Base-by-base conservation (phyloP, 2,888 invertebrate species). In the Axea sp. region DNA sequence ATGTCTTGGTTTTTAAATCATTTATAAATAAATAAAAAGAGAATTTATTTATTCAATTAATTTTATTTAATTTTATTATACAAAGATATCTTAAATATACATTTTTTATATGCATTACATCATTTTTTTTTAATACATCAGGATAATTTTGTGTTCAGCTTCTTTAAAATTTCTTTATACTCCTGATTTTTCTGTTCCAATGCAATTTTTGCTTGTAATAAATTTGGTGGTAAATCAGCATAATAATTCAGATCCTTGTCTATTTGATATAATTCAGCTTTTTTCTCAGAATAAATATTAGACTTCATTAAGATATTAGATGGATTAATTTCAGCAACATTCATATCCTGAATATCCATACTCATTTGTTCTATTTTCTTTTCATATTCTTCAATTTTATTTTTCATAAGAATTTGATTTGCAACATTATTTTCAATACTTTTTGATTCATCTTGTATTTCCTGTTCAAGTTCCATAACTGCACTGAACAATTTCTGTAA, bases 121-220 rank as follows among this genome's bases (percentile, higher is more conserved):
- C n/a, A n/a, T n/a, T n/a, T n/a, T n/a, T n/a, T n/a, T n/a, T n/a
- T n/a, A n/a, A n/a, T n/a, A n/a, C 11, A 31, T n/a, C 7, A 7
- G 12, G 12, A 22, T 9, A 80, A 79, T 71, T 80, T 83, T 22
- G 80, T 68, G 17, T 77, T 73, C 39, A 85, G 14, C 12, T 24
- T 5, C 7, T 43, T 33, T 17, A 82, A 78, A 5, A 86, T 60
- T 26, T 78, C 68, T 51, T 83, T 76, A 3, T 83, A 78, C 9
- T 85, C 85, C 53, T 74, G 75, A 39, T 77, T 77, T 71, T 83
- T 83, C 9, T 55, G 51, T 55, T 83, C 81, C 9, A 86, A 49
- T n/a, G 80, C 43, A 19, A 78, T 69, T 78, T 82, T 85, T n/a
- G 87, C 87, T 65, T 83, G 81, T 2, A 84, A 57, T 31, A 87